Conservation (phyloP, 2,888 invertebrate species). For the Agrochola lychnidis region DNA sequence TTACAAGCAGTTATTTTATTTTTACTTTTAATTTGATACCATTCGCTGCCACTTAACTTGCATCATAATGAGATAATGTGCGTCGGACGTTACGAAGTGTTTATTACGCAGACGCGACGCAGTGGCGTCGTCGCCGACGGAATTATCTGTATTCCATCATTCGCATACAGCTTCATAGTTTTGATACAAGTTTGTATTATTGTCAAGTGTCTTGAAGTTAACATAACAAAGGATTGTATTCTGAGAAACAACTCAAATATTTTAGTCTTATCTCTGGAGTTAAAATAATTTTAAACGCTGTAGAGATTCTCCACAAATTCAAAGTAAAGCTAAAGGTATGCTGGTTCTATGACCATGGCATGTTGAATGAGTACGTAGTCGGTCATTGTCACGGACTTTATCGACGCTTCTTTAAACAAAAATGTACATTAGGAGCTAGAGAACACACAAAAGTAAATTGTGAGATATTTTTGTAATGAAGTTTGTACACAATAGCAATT, state of each 20-base stretch:
- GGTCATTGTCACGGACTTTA: slow-evolving; percentile 49
- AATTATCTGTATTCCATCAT: slow-evolving; percentile 65
- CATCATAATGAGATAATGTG: slow-evolving; percentile 77
- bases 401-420: slow-evolving; percentile 35
- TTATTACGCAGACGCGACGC: slow-evolving; percentile 79
- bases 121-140: slow-evolving; percentile 71
- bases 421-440: slow-evolving; percentile 29
- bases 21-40: slow-evolving; percentile 45
- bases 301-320: slow-evolving; percentile 29
- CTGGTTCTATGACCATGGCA: slow-evolving; percentile 25
- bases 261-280: slow-evolving; percentile 31
- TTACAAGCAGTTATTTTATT: slow-evolving; percentile 49
- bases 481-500: slow-evolving; percentile 62
- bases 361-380: slow-evolving; percentile 35
- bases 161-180: slow-evolving; percentile 45
- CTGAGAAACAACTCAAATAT: slow-evolving; percentile 28
- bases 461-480: slow-evolving; percentile 60
- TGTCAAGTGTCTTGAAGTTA: slow-evolving; percentile 42
- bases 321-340: slow-evolving; percentile 20
- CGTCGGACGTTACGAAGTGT: slow-evolving; percentile 77
- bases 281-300: slow-evolving; percentile 31
- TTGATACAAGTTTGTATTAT: slow-evolving; percentile 45
- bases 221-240: slow-evolving; percentile 48
- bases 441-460: slow-evolving; percentile 39
- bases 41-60: slow-evolving; percentile 71